Conservation (phyloP, 2,797 vertebrate species). For the Naso thynnoides region DNA sequence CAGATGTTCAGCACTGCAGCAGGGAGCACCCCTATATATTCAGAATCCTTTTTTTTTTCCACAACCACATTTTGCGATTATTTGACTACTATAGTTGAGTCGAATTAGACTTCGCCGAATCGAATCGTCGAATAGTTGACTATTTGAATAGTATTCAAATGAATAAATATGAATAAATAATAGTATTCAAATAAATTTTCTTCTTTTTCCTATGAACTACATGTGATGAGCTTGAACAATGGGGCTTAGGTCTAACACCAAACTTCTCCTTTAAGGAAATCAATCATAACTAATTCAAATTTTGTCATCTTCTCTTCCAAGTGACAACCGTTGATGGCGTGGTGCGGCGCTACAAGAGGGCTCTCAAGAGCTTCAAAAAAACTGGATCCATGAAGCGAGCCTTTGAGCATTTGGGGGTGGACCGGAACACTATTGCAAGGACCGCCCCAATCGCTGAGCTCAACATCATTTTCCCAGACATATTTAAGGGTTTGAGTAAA, state of each 20-base stretch:
- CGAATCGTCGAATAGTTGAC: too few species aligned
- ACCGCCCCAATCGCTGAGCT: not conserved
- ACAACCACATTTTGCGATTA: too few species aligned
- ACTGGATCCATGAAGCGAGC: not conserved
- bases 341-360: not conserved
- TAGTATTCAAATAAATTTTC: not conserved
- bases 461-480: not conserved
- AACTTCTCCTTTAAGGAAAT: slow-evolving; percentile 1
- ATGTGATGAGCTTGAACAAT: slow-evolving; percentile 1
- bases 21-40: too few species aligned
- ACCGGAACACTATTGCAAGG: not conserved
- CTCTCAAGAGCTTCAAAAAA: not conserved
- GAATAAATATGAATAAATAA: too few species aligned
- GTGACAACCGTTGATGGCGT: not conserved
- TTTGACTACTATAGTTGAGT: too few species aligned
- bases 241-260: not conserved
- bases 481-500: not conserved
- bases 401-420: not conserved
- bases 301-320: not conserved
- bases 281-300: not conserved
- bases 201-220: not conserved
- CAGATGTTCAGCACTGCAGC: too few species aligned
- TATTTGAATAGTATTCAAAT: too few species aligned
- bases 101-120: too few species aligned
- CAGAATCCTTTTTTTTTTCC: too few species aligned